Evolutionary conservation across 2,113 vertebrate species (phyloP).

Genomic region (Gallinago media): DNA sequence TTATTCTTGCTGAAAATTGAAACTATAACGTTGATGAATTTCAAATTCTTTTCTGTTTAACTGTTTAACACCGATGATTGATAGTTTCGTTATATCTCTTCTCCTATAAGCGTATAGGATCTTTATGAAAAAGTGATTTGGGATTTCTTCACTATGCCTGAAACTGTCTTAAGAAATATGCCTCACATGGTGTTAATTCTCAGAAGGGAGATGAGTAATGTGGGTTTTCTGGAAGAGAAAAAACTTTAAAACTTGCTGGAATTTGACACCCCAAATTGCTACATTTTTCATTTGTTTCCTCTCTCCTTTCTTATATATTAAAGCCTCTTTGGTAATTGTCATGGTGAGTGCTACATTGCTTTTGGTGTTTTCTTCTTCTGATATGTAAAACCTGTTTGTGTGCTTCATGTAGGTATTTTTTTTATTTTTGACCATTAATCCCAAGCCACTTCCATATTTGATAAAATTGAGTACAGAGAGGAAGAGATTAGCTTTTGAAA

Average conservation of each 20-base stretch:
- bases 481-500: background rate
- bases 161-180: background rate
- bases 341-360: background rate
- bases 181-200: background rate
- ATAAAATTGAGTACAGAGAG: background rate
- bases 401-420: background rate
- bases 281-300: background rate
- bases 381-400: background rate
- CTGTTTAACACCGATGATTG: background rate
- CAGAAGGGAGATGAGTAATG: background rate
- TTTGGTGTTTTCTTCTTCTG: background rate
- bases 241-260: background rate
- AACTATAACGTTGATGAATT: background rate
- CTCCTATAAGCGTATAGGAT: background rate
- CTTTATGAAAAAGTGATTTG: constrained; percentile 6
- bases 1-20: background rate
- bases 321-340: background rate
- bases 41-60: background rate
- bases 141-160: background rate
- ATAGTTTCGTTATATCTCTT: background rate
- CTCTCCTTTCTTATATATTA: background rate
- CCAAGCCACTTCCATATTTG: background rate
- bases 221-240: background rate
- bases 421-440: background rate
- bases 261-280: background rate